Conservation (phyloP, 2,113 vertebrate species). For the Argyrosomus japonicus region DNA sequence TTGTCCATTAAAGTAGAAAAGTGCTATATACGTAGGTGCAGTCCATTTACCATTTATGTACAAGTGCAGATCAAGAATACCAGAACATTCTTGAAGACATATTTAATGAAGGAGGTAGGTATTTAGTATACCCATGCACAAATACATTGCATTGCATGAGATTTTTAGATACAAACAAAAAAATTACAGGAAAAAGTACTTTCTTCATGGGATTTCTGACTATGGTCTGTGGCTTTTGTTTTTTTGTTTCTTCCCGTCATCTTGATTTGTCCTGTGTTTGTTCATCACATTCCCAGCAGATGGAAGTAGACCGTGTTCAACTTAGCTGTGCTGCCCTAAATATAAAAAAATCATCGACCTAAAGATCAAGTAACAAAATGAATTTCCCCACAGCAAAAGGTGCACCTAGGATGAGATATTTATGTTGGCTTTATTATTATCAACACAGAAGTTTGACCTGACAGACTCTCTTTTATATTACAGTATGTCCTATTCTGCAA, state of each 20-base stretch:
- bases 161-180: conserved; percentile 4
- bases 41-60: not conserved
- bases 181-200: not conserved
- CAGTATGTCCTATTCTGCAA: conserved; percentile 54
- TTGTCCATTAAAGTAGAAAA: not conserved
- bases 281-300: conserved; percentile 49
- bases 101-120: not conserved
- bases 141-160: not conserved
- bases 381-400: conserved; percentile 45
- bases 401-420: conserved; percentile 57
- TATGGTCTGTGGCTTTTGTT: conserved; percentile 5
- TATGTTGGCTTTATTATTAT: conserved; percentile 65
- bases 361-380: conserved; percentile 61
- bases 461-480: conserved; percentile 57
- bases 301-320: conserved; percentile 45
- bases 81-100: not conserved
- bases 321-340: conserved; percentile 18
- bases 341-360: conserved; percentile 48
- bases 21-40: not conserved
- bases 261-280: conserved; percentile 39
- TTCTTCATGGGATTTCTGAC: conserved; percentile 11
- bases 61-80: not conserved
- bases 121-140: not conserved
- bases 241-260: not conserved
- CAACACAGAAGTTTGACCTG: conserved; percentile 60